Evolutionary conservation across 2,888 invertebrate species (phyloP), one percentile per base, ranked within the genome.

Genomic region (Parascotia fuliginaria): DNA sequence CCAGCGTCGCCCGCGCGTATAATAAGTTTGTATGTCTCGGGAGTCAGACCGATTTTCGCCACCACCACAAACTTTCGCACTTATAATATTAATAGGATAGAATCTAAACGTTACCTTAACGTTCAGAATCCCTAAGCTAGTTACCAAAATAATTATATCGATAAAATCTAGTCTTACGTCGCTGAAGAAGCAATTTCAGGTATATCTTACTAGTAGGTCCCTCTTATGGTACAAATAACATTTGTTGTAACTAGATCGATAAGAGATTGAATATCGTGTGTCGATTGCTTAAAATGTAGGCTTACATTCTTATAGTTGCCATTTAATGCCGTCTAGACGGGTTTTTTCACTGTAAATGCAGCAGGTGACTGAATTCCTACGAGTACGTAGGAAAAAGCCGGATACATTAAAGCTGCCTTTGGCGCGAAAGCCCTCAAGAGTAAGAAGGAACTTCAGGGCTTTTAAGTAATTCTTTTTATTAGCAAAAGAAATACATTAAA

Each of bases 281-380:
- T 49, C 55, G 57, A 59, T 63, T 56, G 65, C 71, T 75, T 64
- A 55, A 71, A 61, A 64, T 64, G 66, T 75, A 73, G 62, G 72
- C 70, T 55, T 64, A 74, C 70, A 75, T 71, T 73, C 61, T 64
- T 58, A 27, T 40, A 31, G 46, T 72, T 67, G 68, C 63, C 58
- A 77, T 72, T 67, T 72, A 63, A 70, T 69, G 67, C 64, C 55
- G 88, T 88, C 87, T 89, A 89, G 89, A 89, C 88, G 57, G 66
- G 82, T 87, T 87, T 89, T 88, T 86, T 66, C 73, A 56, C 59
- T 56, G 67, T 54, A 72, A 75, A 75, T 73, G 75, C 55, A 73
- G 75, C 82, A 81, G 81, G 79, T 86, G 81, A 71, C 71, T 87
- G 81, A 71, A 71, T 72, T 70, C 65, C 75, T 80, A 70, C 61